phyloP scores from a whole-genome alignment of 1,140 invertebrate genomes.

The Choristoneura fumiferana region DNA sequence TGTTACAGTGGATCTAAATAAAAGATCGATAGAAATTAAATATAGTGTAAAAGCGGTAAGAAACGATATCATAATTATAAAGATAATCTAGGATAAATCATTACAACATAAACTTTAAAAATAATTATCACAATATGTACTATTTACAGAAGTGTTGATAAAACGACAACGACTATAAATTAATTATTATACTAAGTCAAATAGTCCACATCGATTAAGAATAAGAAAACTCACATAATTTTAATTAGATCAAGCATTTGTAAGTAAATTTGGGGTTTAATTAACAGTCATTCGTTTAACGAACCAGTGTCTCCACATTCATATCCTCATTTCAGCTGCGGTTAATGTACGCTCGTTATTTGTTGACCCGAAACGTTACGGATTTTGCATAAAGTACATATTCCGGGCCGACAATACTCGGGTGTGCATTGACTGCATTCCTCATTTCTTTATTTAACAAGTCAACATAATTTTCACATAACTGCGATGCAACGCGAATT shows the following conservation, averaged over 20 bases:
- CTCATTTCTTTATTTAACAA: no score
- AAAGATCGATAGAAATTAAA: conserved; percentile 9
- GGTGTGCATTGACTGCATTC: no score
- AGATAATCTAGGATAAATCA: conserved; percentile 9
- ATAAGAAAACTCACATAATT: conserved; percentile 12
- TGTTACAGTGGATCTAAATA: not conserved
- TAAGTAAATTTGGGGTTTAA: conserved; percentile 1
- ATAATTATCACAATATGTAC: conserved; percentile 19
- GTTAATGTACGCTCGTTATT: no score
- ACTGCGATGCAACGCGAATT: no score
- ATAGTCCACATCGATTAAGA: conserved; percentile 8
- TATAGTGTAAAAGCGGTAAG: conserved; percentile 15
- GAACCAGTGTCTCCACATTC: not conserved
- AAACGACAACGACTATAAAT: conserved; percentile 16
- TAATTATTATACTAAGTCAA: conserved; percentile 11
- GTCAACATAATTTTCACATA: no score
- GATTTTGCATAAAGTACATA: no score
- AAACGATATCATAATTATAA: not conserved
- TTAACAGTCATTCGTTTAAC: conserved; percentile 8
- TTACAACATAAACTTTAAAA: conserved; percentile 2
- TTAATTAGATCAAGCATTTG: not conserved
- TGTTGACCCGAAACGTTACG: no score
- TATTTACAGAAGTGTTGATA: conserved; percentile 16
- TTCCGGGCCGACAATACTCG: no score
- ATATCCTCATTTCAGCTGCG: not conserved